Percentiles rank a stretch among this genome's conserved stretches.
Evolutionary conservation across 1,140 invertebrate genomes (phyloP).

Genomic region (Euschistus heros): DNA sequence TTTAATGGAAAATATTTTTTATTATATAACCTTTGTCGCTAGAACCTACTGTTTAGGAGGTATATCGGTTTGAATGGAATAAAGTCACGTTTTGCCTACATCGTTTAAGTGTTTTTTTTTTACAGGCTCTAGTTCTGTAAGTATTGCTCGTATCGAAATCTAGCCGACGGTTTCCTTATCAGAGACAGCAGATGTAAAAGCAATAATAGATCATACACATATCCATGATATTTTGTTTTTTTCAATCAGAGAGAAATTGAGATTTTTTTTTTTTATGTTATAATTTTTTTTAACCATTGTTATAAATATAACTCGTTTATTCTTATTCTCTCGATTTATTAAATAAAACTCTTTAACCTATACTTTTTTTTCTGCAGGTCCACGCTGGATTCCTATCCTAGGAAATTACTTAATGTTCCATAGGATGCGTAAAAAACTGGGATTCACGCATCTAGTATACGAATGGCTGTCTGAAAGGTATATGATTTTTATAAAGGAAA

Average conservation of each 20-base stretch:
- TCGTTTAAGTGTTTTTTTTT: too few species aligned
- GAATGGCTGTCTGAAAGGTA: slow-evolving; percentile 24
- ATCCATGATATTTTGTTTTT: not conserved
- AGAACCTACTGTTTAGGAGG: too few species aligned
- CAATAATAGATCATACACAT: not conserved
- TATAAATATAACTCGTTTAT: not conserved
- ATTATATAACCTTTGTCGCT: too few species aligned
- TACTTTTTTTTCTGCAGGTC: slow-evolving; percentile 34
- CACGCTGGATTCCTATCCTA: slow-evolving; percentile 38
- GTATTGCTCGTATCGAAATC: too few species aligned
- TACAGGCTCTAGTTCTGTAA: too few species aligned
- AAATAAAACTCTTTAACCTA: not conserved
- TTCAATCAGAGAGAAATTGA: not conserved
- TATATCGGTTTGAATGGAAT: too few species aligned
- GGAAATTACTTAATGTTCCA: slow-evolving; percentile 35
- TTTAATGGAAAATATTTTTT: too few species aligned
- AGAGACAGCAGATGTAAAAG: not conserved
- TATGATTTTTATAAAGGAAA: not conserved
- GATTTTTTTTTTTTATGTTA: not conserved
- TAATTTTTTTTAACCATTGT: not conserved
- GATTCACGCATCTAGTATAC: slow-evolving; percentile 36
- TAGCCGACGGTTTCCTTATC: too few species aligned
- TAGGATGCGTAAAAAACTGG: slow-evolving; percentile 30
- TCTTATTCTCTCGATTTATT: not conserved
- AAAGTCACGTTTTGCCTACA: too few species aligned